Conservation (phyloP, 2,797 vertebrate species). For the Crenichthys baileyi region DNA sequence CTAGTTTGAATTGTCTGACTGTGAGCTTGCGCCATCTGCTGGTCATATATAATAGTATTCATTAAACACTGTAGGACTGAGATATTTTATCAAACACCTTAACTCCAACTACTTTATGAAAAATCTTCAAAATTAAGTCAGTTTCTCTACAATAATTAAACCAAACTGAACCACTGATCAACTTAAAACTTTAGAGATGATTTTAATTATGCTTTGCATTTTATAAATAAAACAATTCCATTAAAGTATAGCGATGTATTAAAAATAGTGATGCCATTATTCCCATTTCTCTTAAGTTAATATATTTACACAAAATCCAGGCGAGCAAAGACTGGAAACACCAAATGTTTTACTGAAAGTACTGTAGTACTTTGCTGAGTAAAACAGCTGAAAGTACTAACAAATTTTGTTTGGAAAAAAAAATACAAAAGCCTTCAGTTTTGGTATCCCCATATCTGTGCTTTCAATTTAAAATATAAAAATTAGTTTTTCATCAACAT, state of each 20-base stretch:
- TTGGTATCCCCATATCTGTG: neutral
- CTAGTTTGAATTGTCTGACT: conserved; percentile 4
- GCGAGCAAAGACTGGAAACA: conserved; percentile 5
- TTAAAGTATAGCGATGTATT: neutral
- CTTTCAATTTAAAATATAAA: conserved; percentile 6
- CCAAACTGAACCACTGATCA: neutral
- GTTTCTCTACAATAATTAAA: neutral
- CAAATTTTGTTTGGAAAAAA: neutral
- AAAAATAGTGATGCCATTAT: neutral
- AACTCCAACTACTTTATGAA: neutral
- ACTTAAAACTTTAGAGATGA: neutral
- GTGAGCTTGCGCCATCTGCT: conserved; percentile 56
- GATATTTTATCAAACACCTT: neutral
- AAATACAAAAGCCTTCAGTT: neutral
- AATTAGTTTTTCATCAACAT: neutral
- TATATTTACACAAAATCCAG: conserved; percentile 20
- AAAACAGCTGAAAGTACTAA: neutral
- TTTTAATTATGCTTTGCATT: neutral
- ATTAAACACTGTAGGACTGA: neutral
- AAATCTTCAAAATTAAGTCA: neutral
- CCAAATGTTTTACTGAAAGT: conserved; percentile 11
- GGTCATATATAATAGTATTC: conserved; percentile 23
- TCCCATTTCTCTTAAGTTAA: neutral
- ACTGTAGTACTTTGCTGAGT: neutral
- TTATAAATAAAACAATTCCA: neutral